A percentile compares a stretch with the other conserved stretches of the same genome.
Conservation (phyloP, 2,888 invertebrate species). For the Prostheceraeus crozeri region DNA sequence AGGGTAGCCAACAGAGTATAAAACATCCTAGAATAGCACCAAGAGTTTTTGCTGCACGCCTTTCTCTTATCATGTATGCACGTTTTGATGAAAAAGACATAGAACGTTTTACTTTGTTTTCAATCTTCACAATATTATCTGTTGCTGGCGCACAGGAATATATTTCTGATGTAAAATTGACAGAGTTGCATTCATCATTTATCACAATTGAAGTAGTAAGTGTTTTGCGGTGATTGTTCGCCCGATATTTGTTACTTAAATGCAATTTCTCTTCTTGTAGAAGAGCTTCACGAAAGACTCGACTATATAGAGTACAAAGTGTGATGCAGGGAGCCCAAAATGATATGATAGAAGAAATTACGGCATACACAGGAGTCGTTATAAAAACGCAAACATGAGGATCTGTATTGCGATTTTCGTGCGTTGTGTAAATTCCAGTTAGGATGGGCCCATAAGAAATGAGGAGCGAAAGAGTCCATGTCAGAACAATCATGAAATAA, state of each 20-base stretch:
- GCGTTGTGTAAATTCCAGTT: constrained; percentile 77
- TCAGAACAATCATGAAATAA: constrained; percentile 62
- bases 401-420: not conserved
- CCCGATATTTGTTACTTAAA: not conserved
- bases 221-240: not conserved
- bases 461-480: constrained; percentile 81
- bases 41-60: constrained; percentile 76
- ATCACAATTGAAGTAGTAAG: not conserved
- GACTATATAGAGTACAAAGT: constrained; percentile 53
- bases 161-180: too few relatives aligned
- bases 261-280: constrained; percentile 49
- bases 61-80: constrained; percentile 50
- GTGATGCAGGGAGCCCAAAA: constrained; percentile 56
- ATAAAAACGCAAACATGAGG: constrained; percentile 63
- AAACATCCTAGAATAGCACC: constrained; percentile 98
- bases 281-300: constrained; percentile 51
- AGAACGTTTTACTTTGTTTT: too few relatives aligned
- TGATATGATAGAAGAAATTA: constrained; percentile 53
- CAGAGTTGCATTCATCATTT: not conserved
- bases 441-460: constrained; percentile 90
- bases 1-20: constrained; percentile 83
- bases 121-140: too few relatives aligned
- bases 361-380: constrained; percentile 52
- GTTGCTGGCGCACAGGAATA: too few relatives aligned
- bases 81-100: too few relatives aligned